These are phyloP conservation scores for Poecile montanus DNA, from an alignment of 2,797 vertebrate genomes.

Conservation along the genomic window DNA sequence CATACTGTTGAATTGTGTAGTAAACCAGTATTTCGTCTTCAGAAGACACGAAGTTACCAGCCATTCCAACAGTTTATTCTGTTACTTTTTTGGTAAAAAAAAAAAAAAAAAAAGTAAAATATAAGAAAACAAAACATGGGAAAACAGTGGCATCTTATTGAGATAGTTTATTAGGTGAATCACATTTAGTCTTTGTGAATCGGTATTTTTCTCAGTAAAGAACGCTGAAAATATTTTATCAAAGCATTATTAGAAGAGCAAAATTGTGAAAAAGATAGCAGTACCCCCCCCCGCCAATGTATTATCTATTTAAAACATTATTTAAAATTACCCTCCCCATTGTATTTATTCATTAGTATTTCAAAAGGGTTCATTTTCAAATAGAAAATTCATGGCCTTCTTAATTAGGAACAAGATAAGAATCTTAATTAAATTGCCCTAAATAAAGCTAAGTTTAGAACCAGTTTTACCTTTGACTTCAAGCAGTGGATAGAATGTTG, in stretches of 20 bases:
- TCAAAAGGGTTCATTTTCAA: neutral
- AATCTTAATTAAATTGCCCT: conserved; percentile 19
- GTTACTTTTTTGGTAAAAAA: neutral
- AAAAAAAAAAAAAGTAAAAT: neutral
- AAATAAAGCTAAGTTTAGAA: neutral
- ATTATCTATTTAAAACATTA: neutral
- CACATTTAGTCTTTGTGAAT: neutral
- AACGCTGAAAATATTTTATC: neutral
- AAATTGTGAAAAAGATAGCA: neutral
- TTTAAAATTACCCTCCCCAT: neutral
- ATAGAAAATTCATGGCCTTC: neutral
- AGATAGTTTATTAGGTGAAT: neutral
- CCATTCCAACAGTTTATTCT: neutral
- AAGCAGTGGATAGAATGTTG: neutral
- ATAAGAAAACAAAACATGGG: neutral
- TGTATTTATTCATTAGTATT: neutral
- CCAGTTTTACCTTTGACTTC: neutral
- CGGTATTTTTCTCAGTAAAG: neutral
- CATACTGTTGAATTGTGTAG: neutral
- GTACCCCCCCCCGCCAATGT: neutral
- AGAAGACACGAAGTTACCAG: neutral
- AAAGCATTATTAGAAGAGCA: neutral
- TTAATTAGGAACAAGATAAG: conserved; percentile 3
- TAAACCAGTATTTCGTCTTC: neutral
- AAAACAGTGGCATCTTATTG: neutral